These are phyloP conservation scores for Macrotus californicus DNA, from an alignment of 2,113 vertebrate genomes.

Conservation along the genomic window DNA sequence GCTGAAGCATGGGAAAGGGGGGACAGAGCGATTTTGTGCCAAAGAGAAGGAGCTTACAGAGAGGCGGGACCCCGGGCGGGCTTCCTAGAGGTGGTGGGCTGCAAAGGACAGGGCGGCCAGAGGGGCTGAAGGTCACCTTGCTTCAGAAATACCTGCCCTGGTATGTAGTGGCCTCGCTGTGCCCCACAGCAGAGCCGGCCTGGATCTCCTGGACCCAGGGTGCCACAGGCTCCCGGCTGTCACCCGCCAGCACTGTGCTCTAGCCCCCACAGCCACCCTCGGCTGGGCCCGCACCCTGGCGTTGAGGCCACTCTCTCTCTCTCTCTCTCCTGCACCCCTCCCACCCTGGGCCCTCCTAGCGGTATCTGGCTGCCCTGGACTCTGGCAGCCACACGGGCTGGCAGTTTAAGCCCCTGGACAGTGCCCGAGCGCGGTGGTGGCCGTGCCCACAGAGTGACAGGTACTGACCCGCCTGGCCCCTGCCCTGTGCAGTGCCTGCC, in stretches of 20 bases:
- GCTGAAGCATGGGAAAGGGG: not conserved
- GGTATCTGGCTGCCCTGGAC: slow-evolving; percentile 95
- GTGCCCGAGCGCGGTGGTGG: slow-evolving; percentile 94
- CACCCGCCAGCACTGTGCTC: not conserved
- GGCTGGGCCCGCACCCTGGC: slow-evolving; percentile 65
- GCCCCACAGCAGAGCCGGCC: not conserved
- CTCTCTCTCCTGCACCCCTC: slow-evolving; percentile 77
- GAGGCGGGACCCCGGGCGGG: not conserved
- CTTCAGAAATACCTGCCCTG: fast-evolving
- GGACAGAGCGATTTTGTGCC: not conserved
- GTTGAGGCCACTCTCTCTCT: slow-evolving; percentile 86
- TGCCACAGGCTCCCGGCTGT: not conserved
- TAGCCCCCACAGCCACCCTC: not conserved
- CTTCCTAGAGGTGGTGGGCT: not conserved
- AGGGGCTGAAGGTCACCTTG: not conserved
- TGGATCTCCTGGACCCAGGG: not conserved
- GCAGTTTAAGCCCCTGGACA: slow-evolving; percentile 97
- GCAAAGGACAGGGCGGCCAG: not conserved
- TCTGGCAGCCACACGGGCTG: slow-evolving; percentile 93
- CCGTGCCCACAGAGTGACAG: slow-evolving; percentile 67
- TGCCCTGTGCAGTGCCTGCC: not conserved
- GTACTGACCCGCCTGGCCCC: slow-evolving; percentile 55
- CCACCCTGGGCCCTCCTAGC: slow-evolving; percentile 86
- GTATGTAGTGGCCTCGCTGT: fast-evolving
- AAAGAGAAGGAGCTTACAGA: not conserved